phyloP scores from a whole-genome alignment of 1,140 invertebrate genomes.

The Mylabris phalerata region DNA sequence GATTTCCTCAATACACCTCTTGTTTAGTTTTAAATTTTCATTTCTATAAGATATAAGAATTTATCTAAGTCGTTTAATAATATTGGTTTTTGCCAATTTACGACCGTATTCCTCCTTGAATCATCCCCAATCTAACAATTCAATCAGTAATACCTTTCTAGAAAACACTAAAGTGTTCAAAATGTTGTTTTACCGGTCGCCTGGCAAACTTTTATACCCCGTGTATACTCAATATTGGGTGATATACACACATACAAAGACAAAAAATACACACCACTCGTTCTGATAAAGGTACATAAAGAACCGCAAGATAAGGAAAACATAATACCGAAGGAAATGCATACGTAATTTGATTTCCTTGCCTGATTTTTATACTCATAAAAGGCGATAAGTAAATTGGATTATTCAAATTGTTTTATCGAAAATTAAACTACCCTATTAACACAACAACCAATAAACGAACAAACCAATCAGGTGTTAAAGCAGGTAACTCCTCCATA shows the following conservation, averaged over 20 bases:
- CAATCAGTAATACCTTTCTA: constrained; percentile 6
- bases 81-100: constrained; percentile 20
- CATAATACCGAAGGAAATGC: constrained; percentile 30
- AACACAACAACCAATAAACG: too few relatives aligned
- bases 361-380: constrained; percentile 5
- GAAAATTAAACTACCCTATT: too few relatives aligned
- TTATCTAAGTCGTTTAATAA: constrained; percentile 12
- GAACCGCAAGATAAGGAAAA: constrained; percentile 26
- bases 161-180: constrained; percentile 1
- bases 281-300: constrained; percentile 30
- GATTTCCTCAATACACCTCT: constrained; percentile 10
- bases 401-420: too few relatives aligned
- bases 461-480: too few relatives aligned
- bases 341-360: constrained; percentile 36
- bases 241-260: not conserved
- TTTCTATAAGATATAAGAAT: not conserved
- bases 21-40: constrained; percentile 14
- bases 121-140: constrained; percentile 11
- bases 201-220: constrained; percentile 23
- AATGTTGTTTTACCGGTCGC: not conserved
- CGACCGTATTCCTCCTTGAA: constrained; percentile 9
- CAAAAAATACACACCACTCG: not conserved
- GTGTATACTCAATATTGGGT: too few relatives aligned
- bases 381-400: too few relatives aligned
- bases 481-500: too few relatives aligned